Conservation (phyloP, 2,888 invertebrate species). For the Anodontia alba region DNA sequence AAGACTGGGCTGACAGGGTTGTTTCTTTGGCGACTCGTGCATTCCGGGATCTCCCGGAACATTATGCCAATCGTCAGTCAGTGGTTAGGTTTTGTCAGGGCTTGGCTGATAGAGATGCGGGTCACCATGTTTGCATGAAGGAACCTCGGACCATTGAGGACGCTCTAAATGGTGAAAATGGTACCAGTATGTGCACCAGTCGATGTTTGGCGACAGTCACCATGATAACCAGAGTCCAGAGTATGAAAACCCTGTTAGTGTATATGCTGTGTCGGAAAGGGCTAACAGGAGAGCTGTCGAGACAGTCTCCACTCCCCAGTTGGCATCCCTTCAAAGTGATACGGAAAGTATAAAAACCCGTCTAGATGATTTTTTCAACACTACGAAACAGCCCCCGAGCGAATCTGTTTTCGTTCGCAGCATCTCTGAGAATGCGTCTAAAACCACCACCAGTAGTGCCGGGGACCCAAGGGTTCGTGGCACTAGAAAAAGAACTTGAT, state of each 20-base stretch:
- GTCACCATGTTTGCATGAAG: conserved; percentile 13
- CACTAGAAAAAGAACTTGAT: background rate
- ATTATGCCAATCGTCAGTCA: background rate
- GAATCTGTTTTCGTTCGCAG: background rate
- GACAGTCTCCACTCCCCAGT: background rate
- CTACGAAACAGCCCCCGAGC: background rate
- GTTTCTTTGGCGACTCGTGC: background rate
- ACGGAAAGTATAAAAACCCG: background rate
- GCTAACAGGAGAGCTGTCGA: background rate
- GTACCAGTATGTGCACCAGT: conserved; percentile 6
- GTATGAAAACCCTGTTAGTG: background rate
- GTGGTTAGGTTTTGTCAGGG: conserved; percentile 24
- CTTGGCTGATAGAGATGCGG: conserved; percentile 15
- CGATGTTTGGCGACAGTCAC: background rate
- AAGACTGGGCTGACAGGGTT: conserved; percentile 16
- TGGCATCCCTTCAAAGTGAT: background rate
- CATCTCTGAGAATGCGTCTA: too few species aligned
- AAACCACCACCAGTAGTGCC: background rate
- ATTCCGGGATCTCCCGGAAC: conserved; percentile 4
- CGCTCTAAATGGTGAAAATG: background rate
- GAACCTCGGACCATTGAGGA: background rate
- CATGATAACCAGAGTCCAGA: background rate
- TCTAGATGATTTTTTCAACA: background rate
- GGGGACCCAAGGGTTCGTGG: background rate
- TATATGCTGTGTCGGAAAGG: background rate